Percentiles rank a stretch among this genome's conserved stretches.
Evolutionary conservation across 2,888 invertebrate species (phyloP).

Genomic region (Mythimna vitellina): DNA sequence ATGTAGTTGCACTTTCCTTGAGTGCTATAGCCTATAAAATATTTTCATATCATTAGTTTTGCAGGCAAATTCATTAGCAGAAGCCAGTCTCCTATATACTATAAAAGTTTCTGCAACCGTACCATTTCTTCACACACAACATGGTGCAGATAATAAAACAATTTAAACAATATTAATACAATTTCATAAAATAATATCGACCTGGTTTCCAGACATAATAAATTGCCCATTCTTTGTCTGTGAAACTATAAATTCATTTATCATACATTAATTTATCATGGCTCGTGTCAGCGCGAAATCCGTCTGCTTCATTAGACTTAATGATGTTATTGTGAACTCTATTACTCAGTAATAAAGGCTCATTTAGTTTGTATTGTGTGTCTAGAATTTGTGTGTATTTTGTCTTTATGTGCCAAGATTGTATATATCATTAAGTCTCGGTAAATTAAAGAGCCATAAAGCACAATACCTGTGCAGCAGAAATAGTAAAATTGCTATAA

Average conservation of each 20-base stretch:
- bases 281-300: constrained; percentile 60
- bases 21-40: too few species aligned
- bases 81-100: too few species aligned
- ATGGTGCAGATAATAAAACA: constrained; percentile 21
- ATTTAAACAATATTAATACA: constrained; percentile 46
- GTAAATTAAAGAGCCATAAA: not conserved
- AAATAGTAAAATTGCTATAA: constrained; percentile 15
- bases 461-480: not conserved
- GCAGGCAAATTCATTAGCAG: too few species aligned
- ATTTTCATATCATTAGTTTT: too few species aligned
- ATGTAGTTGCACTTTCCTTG: too few species aligned
- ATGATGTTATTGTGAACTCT: constrained; percentile 35
- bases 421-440: not conserved
- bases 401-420: constrained; percentile 14
- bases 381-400: not conserved
- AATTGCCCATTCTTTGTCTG: constrained; percentile 63
- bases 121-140: constrained; percentile 1
- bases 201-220: constrained; percentile 57
- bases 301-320: constrained; percentile 49
- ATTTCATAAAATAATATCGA: constrained; percentile 52
- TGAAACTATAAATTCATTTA: constrained; percentile 62
- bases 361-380: constrained; percentile 35
- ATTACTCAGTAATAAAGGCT: constrained; percentile 30
- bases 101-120: not conserved
- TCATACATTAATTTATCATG: constrained; percentile 67